Percentiles rank a stretch among this genome's conserved stretches.
phyloP scores from a whole-genome alignment of 2,888 invertebrate species.

The Hirtodrosophila cameraria region DNA sequence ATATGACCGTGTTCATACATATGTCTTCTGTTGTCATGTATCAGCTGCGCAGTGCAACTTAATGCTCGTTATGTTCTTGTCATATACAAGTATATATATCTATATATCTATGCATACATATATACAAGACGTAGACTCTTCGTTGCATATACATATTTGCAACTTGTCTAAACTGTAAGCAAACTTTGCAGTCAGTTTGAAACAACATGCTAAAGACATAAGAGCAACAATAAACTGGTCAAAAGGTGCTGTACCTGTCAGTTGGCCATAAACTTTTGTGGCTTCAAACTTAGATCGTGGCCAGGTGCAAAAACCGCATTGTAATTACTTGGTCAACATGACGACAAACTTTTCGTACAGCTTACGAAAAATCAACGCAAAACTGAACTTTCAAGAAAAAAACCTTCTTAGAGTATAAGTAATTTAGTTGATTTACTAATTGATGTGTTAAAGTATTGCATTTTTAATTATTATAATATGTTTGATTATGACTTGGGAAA shows the following conservation, averaged over 20 bases:
- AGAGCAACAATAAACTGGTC: conserved; percentile 36
- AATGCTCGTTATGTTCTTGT: conserved; percentile 54
- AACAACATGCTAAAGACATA: conserved; percentile 47
- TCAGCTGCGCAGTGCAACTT: conserved; percentile 54
- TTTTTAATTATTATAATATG: no score
- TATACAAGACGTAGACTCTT: not conserved
- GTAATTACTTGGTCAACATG: conserved; percentile 59
- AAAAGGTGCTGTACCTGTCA: conserved; percentile 44
- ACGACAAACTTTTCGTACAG: conserved; percentile 22
- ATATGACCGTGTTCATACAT: conserved; percentile 60
- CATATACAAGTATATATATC: conserved; percentile 2
- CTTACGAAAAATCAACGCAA: not conserved
- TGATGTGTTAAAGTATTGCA: conserved; percentile 1
- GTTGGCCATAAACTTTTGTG: conserved; percentile 54
- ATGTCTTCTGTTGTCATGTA: conserved; percentile 53
- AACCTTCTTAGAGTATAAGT: not conserved
- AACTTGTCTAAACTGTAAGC: conserved; percentile 30
- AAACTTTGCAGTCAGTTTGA: conserved; percentile 33
- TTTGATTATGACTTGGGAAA: no score
- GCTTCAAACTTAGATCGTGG: conserved; percentile 9
- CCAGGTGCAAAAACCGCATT: conserved; percentile 56
- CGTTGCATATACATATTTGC: conserved; percentile 13
- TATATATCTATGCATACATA: conserved; percentile 3
- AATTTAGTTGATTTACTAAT: conserved; percentile 24
- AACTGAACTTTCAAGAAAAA: not conserved